Conservation (phyloP, 2,113 vertebrate species). For the Corythornis vintsioides region DNA sequence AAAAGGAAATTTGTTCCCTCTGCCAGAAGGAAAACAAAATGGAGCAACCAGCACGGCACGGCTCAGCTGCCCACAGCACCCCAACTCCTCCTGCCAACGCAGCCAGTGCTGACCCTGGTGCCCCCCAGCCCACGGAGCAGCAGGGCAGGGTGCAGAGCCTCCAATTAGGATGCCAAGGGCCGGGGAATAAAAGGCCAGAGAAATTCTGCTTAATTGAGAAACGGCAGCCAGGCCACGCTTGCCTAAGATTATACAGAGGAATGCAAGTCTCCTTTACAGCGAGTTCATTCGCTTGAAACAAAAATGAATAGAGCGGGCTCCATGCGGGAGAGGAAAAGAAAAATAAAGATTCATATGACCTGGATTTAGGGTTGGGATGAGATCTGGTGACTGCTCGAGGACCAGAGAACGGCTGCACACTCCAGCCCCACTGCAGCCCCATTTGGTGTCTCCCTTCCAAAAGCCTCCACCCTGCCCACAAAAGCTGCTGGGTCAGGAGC, state of each 20-base stretch:
- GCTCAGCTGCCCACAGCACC: neutral
- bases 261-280: conserved; percentile 44
- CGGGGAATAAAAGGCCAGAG: neutral
- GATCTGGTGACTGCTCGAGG: neutral
- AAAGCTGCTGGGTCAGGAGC: neutral
- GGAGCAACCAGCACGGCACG: neutral
- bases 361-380: neutral
- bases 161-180: conserved; percentile 4
- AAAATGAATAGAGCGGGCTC: conserved; percentile 5
- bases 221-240: conserved; percentile 4
- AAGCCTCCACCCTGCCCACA: fast-evolving
- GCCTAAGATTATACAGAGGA: conserved; percentile 28
- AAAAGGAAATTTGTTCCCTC: neutral
- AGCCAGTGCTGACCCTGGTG: neutral
- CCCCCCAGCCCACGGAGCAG: neutral
- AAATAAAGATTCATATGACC: conserved; percentile 32
- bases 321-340: neutral
- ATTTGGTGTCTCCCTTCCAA: neutral
- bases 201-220: conserved; percentile 48
- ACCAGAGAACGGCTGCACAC: fast-evolving
- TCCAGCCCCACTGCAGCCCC: fast-evolving
- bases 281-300: conserved; percentile 44
- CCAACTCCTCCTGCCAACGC: fast-evolving
- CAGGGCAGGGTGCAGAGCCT: neutral
- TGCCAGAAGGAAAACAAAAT: neutral